Evolutionary conservation across 2,113 vertebrate species (phyloP).

Genomic region (Poecilia latipinna): DNA sequence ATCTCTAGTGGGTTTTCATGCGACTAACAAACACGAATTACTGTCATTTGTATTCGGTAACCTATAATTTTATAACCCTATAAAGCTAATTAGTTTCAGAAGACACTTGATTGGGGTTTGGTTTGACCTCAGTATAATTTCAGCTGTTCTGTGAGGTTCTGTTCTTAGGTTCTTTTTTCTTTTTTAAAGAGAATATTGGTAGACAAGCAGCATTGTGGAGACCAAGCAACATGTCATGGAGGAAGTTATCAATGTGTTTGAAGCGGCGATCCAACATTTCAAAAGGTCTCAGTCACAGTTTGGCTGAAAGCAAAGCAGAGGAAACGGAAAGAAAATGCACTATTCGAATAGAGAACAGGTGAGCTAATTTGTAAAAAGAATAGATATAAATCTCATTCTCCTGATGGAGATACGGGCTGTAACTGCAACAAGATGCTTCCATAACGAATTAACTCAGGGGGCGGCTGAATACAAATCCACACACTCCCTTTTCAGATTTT

Average conservation of each 20-base stretch:
- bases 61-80: background rate
- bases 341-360: too few relatives aligned
- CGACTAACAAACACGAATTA: background rate
- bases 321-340: background rate
- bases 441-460: too few relatives aligned
- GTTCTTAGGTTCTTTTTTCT: background rate
- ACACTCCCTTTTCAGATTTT: too few relatives aligned
- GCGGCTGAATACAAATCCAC: too few relatives aligned
- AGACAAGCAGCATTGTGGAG: background rate
- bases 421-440: too few relatives aligned
- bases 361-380: too few relatives aligned
- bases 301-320: background rate
- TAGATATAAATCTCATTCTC: too few relatives aligned
- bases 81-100: background rate
- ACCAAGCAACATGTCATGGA: background rate
- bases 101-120: background rate
- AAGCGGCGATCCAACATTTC: background rate
- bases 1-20: background rate
- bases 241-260: background rate
- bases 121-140: background rate
- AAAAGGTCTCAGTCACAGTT: background rate
- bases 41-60: background rate
- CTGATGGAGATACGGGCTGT: too few relatives aligned
- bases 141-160: background rate
- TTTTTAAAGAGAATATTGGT: background rate